Percentiles rank a stretch among this genome's conserved stretches.
phyloP scores from a whole-genome alignment of 2,888 invertebrate species.

The Anorthoa munda region DNA sequence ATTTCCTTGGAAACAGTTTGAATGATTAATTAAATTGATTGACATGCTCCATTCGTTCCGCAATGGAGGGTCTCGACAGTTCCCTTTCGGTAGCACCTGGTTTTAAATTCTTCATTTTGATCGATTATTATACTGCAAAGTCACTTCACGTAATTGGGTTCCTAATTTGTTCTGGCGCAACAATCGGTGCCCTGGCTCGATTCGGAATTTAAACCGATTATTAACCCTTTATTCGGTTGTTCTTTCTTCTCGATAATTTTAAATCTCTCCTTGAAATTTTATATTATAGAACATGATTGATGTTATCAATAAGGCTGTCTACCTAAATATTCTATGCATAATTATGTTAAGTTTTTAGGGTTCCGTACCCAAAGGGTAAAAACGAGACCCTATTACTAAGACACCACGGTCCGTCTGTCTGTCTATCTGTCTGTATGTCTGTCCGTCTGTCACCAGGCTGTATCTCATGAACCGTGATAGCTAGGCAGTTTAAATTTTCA shows the following conservation, averaged over 20 bases:
- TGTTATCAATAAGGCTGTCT: slow-evolving; percentile 59
- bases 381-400: no score
- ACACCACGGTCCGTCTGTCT: no score
- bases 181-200: slow-evolving; percentile 70
- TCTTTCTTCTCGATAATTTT: slow-evolving; percentile 65
- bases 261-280: slow-evolving; percentile 59
- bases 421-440: no score
- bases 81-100: slow-evolving; percentile 84
- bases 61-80: slow-evolving; percentile 82
- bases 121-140: slow-evolving; percentile 86
- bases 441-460: no score
- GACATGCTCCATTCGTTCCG: slow-evolving; percentile 86
- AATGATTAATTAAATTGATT: slow-evolving; percentile 89
- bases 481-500: no score
- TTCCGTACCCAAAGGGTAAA: no score
- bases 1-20: slow-evolving; percentile 77
- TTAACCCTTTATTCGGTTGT: slow-evolving; percentile 71
- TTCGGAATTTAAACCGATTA: slow-evolving; percentile 78
- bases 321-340: slow-evolving; percentile 66
- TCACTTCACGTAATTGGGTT: slow-evolving; percentile 88
- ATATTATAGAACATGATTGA: slow-evolving; percentile 62
- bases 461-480: no score
- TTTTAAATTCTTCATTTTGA: slow-evolving; percentile 79
- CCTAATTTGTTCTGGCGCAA: slow-evolving; percentile 81
- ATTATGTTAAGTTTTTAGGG: slow-evolving; percentile 33